phyloP scores from a whole-genome alignment of 2,888 invertebrate species.

The Rotaria sp. region DNA sequence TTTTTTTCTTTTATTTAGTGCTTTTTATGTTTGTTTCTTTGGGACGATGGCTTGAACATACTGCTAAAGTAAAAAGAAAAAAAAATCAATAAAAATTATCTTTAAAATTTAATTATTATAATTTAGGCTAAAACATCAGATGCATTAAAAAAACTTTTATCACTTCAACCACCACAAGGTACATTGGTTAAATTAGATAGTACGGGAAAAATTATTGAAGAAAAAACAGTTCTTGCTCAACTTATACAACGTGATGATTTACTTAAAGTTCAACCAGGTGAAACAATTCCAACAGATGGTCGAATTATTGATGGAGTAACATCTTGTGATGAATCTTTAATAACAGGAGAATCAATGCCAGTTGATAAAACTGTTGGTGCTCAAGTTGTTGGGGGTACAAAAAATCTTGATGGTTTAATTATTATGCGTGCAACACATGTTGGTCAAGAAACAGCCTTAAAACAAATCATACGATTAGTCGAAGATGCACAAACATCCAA shows the following conservation, averaged over 20 bases:
- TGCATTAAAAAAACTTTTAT: slow-evolving; percentile 82
- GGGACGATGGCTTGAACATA: slow-evolving; percentile 92
- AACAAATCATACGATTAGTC: slow-evolving; percentile 86
- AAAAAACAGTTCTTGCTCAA: slow-evolving; percentile 76
- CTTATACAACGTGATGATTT: slow-evolving; percentile 83
- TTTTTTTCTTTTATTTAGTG: slow-evolving; percentile 58
- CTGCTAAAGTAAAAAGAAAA: slow-evolving; percentile 72
- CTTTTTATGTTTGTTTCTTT: slow-evolving; percentile 88
- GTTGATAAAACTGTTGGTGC: slow-evolving; percentile 75
- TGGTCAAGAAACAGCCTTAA: slow-evolving; percentile 85
- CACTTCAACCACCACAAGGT: slow-evolving; percentile 90
- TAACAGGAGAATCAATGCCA: slow-evolving; percentile 96
- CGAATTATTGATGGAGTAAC: slow-evolving; percentile 74
- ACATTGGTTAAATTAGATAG: slow-evolving; percentile 68
- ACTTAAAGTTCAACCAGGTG: slow-evolving; percentile 82
- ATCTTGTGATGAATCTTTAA: slow-evolving; percentile 87
- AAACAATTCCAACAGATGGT: slow-evolving; percentile 93
- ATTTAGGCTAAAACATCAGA: slow-evolving; percentile 75
- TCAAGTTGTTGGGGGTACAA: slow-evolving; percentile 79
- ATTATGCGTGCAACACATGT: slow-evolving; percentile 85
- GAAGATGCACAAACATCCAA: slow-evolving; percentile 97
- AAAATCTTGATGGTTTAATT: slow-evolving; percentile 85
- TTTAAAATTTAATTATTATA: not conserved
- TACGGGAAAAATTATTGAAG: slow-evolving; percentile 58
- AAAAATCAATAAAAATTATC: not conserved